phyloP scores from a whole-genome alignment of 2,888 invertebrate genomes.

The Seladonia tumulorum region DNA sequence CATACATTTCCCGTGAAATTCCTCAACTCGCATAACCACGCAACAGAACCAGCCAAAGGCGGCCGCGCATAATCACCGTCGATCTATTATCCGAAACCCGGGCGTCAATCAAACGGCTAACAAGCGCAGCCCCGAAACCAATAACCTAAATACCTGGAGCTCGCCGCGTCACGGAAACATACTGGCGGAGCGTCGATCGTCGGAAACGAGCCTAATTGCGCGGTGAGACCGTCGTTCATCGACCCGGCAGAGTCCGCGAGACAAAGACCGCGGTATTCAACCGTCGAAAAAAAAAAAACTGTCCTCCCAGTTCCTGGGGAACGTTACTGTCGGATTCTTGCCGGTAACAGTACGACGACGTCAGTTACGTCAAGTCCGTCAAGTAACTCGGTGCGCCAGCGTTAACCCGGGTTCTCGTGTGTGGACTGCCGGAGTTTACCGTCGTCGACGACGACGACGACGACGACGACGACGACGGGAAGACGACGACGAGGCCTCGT shows the following conservation, averaged over 20 bases:
- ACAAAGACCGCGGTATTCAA: not conserved
- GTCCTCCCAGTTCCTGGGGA: not conserved
- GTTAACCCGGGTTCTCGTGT: slow-evolving; percentile 55
- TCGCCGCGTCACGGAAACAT: slow-evolving; percentile 14
- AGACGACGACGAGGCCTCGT: slow-evolving; percentile 45
- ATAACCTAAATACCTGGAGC: slow-evolving; percentile 26
- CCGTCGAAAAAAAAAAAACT: slow-evolving; percentile 36
- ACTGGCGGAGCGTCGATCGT: slow-evolving; percentile 5
- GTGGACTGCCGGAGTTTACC: slow-evolving; percentile 80
- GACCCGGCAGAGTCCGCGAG: not conserved
- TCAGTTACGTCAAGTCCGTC: slow-evolving; percentile 79
- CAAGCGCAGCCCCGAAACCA: slow-evolving; percentile 6
- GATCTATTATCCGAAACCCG: slow-evolving; percentile 3
- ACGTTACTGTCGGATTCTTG: slow-evolving; percentile 66
- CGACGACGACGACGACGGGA: slow-evolving; percentile 54
- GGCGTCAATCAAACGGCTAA: not conserved
- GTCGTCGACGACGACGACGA: slow-evolving; percentile 57
- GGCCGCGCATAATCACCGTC: not conserved
- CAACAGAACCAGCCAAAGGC: not conserved
- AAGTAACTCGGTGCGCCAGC: slow-evolving; percentile 74
- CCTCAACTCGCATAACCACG: not conserved
- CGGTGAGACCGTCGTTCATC: not conserved
- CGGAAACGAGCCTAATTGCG: slow-evolving; percentile 40
- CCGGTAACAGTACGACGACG: slow-evolving; percentile 66
- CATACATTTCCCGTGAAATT: not conserved